Evolutionary conservation across 1,140 invertebrate genomes (phyloP).

Genomic region (Eriocheir sinensis): DNA sequence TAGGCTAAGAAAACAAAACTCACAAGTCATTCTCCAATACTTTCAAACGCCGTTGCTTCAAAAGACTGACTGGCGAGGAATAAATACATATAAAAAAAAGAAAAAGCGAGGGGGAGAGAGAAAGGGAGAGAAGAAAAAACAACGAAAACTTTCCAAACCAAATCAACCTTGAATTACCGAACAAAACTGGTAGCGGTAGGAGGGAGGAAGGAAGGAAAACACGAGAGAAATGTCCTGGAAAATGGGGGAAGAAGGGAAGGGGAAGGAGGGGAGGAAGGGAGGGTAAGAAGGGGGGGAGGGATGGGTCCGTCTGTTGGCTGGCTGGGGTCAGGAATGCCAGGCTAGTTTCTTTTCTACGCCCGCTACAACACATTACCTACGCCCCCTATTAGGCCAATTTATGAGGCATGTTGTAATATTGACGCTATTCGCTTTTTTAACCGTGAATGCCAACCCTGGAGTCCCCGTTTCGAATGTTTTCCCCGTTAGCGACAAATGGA

Average conservation of each 20-base stretch:
- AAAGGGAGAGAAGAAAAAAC: background rate
- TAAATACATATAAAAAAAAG: too few species aligned
- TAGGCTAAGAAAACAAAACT: too few species aligned
- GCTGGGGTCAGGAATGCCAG: slow-evolving; percentile 57
- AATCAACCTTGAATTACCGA: background rate
- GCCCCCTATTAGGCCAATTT: background rate
- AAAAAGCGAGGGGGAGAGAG: too few species aligned
- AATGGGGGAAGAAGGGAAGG: too few species aligned
- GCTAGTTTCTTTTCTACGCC: background rate
- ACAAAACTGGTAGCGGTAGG: background rate
- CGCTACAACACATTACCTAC: background rate
- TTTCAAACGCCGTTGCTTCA: background rate
- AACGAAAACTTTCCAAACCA: background rate
- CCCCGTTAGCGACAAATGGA: background rate
- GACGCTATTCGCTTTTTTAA: too few species aligned
- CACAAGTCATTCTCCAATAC: background rate
- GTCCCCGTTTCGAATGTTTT: background rate
- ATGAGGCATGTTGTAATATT: background rate
- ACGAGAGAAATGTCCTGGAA: slow-evolving; percentile 14
- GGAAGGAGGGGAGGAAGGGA: too few species aligned
- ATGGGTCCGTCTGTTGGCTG: background rate
- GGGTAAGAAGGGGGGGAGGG: too few species aligned
- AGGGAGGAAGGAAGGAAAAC: background rate
- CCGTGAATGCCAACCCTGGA: too few species aligned
- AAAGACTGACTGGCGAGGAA: background rate